Evolutionary conservation across 2,113 vertebrate species (phyloP).

Genomic region (Myrmecophaga tridactyla): DNA sequence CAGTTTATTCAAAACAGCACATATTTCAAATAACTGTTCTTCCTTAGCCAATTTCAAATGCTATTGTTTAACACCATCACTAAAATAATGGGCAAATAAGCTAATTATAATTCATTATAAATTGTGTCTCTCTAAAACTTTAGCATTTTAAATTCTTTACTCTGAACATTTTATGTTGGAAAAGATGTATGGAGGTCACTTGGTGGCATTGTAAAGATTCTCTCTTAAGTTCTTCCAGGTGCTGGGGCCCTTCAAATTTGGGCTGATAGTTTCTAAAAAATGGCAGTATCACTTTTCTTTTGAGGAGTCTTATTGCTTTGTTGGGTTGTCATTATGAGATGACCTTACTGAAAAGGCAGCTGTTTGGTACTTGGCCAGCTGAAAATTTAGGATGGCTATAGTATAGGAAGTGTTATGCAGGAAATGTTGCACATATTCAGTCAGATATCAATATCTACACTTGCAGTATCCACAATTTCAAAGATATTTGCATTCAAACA

Average conservation of each 20-base stretch:
- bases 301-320: neutral
- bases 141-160: neutral
- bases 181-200: neutral
- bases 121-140: constrained; percentile 14
- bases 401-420: fast-evolving
- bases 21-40: constrained; percentile 69
- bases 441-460: neutral
- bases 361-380: neutral
- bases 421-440: neutral
- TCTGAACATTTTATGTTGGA: neutral
- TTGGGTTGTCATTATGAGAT: neutral
- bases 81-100: constrained; percentile 61
- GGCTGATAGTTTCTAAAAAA: neutral
- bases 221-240: neutral
- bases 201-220: neutral
- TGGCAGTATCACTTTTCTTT: neutral
- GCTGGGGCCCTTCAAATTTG: neutral
- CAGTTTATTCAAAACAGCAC: constrained; percentile 73
- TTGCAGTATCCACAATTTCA: neutral
- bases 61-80: constrained; percentile 61
- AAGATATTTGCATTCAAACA: constrained; percentile 13
- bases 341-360: neutral
- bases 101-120: constrained; percentile 53
- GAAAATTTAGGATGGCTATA: neutral
- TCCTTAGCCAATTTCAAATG: constrained; percentile 64